Percentiles rank a stretch among this genome's conserved stretches.
These are phyloP conservation scores for Thereva nobilitata DNA, from an alignment of 2,888 invertebrate species.

Conservation along the genomic window DNA sequence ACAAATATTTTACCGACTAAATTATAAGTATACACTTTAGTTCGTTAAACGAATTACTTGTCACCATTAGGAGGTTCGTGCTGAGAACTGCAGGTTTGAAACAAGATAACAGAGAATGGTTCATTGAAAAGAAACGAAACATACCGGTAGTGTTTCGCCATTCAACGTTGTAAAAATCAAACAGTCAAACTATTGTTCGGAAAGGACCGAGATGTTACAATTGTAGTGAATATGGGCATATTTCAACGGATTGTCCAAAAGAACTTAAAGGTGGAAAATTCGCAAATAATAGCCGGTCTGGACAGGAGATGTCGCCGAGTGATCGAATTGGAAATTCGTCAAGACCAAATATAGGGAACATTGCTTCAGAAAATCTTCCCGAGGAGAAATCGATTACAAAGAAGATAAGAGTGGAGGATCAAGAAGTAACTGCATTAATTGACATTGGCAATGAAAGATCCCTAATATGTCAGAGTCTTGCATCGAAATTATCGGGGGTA, in stretches of 20 bases:
- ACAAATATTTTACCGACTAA: too few species aligned
- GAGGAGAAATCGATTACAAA: neutral
- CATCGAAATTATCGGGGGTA: neutral
- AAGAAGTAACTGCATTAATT: neutral
- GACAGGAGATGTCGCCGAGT: neutral
- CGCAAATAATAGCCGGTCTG: neutral
- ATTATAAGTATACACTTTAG: too few species aligned
- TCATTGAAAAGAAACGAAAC: too few species aligned
- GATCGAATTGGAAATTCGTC: neutral
- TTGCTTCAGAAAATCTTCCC: neutral
- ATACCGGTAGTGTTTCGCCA: too few species aligned
- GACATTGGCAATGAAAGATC: neutral
- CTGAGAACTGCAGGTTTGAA: too few species aligned
- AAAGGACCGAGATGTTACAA: neutral
- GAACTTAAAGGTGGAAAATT: neutral
- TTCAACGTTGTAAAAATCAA: too few species aligned
- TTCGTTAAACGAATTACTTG: too few species aligned
- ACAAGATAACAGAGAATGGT: too few species aligned
- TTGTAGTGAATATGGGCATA: too few species aligned
- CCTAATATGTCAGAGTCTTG: neutral
- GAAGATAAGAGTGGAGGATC: neutral
- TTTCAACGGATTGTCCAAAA: slow-evolving; percentile 8
- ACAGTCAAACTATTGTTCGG: too few species aligned
- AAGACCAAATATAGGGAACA: neutral
- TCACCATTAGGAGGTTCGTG: too few species aligned